Conservation (phyloP, 1,140 invertebrate genomes). For the Hylaeus anthracinus region DNA sequence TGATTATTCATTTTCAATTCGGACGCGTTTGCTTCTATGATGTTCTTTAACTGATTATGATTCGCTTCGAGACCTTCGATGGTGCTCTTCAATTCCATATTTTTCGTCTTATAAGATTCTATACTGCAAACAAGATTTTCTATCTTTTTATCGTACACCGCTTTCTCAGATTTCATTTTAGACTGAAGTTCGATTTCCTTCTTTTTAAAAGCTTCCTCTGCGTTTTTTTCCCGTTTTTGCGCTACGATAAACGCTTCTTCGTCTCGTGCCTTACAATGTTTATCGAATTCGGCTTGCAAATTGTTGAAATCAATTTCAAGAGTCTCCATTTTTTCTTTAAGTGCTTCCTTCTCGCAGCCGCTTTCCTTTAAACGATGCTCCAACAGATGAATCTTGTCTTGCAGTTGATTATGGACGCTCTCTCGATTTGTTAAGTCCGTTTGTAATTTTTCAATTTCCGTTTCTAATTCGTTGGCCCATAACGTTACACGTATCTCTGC, state of each 20-base stretch:
- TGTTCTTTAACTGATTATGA: slow-evolving; percentile 65
- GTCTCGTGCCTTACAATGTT: slow-evolving; percentile 40
- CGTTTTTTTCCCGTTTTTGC: slow-evolving; percentile 67
- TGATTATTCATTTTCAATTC: slow-evolving; percentile 59
- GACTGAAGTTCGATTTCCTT: slow-evolving; percentile 68
- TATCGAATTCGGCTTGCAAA: slow-evolving; percentile 68
- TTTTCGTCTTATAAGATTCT: slow-evolving; percentile 61
- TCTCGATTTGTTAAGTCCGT: slow-evolving; percentile 60
- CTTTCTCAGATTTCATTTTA: slow-evolving; percentile 61
- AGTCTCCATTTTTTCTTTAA: slow-evolving; percentile 63
- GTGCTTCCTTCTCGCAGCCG: slow-evolving; percentile 64
- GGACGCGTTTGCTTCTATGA: slow-evolving; percentile 63
- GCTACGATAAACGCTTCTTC: slow-evolving; percentile 39
- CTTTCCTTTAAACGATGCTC: slow-evolving; percentile 56
- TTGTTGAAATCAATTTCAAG: slow-evolving; percentile 66
- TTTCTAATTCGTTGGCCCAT: slow-evolving; percentile 70
- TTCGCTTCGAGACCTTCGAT: slow-evolving; percentile 68
- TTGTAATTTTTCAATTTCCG: slow-evolving; percentile 72
- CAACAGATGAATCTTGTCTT: slow-evolving; percentile 49
- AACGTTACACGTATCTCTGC: slow-evolving; percentile 58
- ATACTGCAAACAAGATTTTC: slow-evolving; percentile 56
- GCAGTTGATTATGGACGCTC: background rate
- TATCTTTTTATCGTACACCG: slow-evolving; percentile 58
- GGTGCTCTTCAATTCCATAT: slow-evolving; percentile 64
- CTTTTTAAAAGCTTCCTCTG: slow-evolving; percentile 41